Percentiles rank a stretch among this genome's conserved stretches.
phyloP scores from a whole-genome alignment of 2,888 invertebrate species.

The Embidobia sp. region DNA sequence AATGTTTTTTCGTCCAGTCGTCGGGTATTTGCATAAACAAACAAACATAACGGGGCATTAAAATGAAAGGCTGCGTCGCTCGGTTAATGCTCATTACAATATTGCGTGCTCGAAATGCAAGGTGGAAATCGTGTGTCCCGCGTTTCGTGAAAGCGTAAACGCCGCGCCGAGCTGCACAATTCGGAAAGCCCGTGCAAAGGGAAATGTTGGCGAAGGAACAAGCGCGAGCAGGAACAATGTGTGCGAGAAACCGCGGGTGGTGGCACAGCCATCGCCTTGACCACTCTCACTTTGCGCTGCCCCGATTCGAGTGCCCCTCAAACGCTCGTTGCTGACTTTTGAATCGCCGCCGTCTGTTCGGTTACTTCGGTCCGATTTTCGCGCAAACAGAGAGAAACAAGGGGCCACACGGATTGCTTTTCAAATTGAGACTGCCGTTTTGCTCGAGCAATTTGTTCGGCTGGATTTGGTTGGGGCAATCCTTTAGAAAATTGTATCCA shows the following conservation, averaged over 20 bases:
- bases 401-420: not conserved
- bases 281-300: slow-evolving; percentile 59
- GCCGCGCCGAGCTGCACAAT: slow-evolving; percentile 12
- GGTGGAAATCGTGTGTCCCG: slow-evolving; percentile 51
- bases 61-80: slow-evolving; percentile 29
- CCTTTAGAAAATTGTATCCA: too few relatives aligned
- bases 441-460: too few relatives aligned
- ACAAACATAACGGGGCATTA: slow-evolving; percentile 27
- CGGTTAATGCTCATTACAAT: slow-evolving; percentile 44
- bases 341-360: slow-evolving; percentile 15
- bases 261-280: slow-evolving; percentile 38
- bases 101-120: slow-evolving; percentile 48
- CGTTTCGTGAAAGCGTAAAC: slow-evolving; percentile 53
- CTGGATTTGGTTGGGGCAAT: too few relatives aligned
- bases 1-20: slow-evolving; percentile 9
- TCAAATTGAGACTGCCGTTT: too few relatives aligned
- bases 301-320: slow-evolving; percentile 50
- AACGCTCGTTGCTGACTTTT: slow-evolving; percentile 46
- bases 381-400: not conserved
- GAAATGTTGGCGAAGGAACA: slow-evolving; percentile 34
- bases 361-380: not conserved
- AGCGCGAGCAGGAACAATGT: slow-evolving; percentile 38
- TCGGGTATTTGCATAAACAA: slow-evolving; percentile 44
- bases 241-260: slow-evolving; percentile 27
- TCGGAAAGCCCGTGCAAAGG: slow-evolving; percentile 48